Evolutionary conservation across 2,113 vertebrate species (phyloP).

Genomic region (Arothron firmamentum): DNA sequence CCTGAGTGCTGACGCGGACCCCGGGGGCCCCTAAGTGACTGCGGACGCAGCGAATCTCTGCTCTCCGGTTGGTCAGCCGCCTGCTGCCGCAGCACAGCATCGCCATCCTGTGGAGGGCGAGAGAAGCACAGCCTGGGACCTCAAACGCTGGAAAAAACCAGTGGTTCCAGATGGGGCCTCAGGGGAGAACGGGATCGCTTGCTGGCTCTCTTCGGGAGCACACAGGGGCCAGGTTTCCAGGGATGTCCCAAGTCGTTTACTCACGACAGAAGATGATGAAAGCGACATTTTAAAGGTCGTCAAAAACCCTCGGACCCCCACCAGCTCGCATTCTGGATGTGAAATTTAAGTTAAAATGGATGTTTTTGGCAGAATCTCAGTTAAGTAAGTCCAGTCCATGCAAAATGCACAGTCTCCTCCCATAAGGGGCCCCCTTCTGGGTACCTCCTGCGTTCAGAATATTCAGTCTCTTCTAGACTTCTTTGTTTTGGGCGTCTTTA

Average conservation of each 20-base stretch:
- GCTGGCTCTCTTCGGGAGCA: background rate
- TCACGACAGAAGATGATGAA: no score
- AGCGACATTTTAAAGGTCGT: no score
- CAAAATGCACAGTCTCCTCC: no score
- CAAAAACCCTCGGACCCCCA: no score
- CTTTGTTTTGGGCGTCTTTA: no score
- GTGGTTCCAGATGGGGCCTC: constrained; percentile 4
- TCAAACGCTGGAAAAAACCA: background rate
- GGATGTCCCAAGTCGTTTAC: background rate
- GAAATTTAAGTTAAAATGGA: no score
- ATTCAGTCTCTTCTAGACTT: no score
- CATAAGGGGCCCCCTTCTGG: no score
- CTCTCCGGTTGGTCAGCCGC: constrained; percentile 36
- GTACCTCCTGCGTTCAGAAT: no score
- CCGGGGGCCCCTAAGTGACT: constrained; percentile 54
- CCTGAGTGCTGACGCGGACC: constrained; percentile 66
- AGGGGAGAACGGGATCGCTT: background rate
- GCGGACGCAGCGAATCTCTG: constrained; percentile 13
- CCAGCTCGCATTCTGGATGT: no score
- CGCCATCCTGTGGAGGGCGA: constrained; percentile 62
- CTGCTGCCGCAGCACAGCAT: constrained; percentile 50
- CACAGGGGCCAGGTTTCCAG: background rate
- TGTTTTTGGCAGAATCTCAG: no score
- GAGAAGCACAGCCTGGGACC: constrained; percentile 16
- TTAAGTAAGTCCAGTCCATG: no score